These are phyloP conservation scores for Nomada ferruginata DNA, from an alignment of 2,888 invertebrate species.

Conservation along the genomic window DNA sequence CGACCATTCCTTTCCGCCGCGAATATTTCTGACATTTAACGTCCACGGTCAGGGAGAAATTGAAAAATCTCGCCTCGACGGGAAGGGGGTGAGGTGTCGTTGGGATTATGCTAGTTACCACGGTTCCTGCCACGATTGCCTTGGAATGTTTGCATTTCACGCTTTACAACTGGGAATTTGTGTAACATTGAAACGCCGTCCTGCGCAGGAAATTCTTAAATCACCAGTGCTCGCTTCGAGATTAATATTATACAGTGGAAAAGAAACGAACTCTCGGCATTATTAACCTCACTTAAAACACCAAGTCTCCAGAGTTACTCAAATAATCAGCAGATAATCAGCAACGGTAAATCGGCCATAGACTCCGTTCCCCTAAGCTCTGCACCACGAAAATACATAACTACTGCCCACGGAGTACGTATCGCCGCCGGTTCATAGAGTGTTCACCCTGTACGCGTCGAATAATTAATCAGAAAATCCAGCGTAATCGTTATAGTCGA, in stretches of 20 bases:
- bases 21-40: not conserved
- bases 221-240: not conserved
- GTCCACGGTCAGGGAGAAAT: not conserved
- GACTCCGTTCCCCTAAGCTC: not conserved
- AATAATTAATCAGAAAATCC: slow-evolving; percentile 56
- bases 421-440: not conserved
- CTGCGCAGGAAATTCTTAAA: too few relatives aligned
- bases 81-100: not conserved
- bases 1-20: not conserved
- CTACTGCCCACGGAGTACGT: not conserved
- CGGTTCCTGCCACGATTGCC: too few relatives aligned
- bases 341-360: not conserved
- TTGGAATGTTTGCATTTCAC: too few relatives aligned
- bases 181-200: too few relatives aligned
- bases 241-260: not conserved
- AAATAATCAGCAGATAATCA: not conserved
- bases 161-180: too few relatives aligned
- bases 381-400: not conserved
- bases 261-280: too few relatives aligned
- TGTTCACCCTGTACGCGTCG: slow-evolving; percentile 3
- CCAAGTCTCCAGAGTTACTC: not conserved
- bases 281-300: not conserved
- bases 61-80: not conserved
- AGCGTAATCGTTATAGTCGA: slow-evolving; percentile 47
- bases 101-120: not conserved